Percentiles rank a stretch among this genome's conserved stretches.
Evolutionary conservation across 2,888 invertebrate species (phyloP).

Genomic region (Leptinotarsa peninsularis): DNA sequence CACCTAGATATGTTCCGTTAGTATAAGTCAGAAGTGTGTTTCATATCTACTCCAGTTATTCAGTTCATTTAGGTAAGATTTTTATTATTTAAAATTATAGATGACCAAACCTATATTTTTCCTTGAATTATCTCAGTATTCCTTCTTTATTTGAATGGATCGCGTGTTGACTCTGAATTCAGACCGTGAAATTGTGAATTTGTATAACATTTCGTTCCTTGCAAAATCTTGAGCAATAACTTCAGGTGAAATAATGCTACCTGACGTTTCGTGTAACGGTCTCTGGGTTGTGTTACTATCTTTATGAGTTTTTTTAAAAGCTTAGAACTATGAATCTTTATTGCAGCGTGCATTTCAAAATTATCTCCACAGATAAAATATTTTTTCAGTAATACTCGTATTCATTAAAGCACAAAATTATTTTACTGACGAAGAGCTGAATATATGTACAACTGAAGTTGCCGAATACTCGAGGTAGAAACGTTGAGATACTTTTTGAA

Average conservation of each 20-base stretch:
- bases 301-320: background rate
- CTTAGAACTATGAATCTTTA: no score
- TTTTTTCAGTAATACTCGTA: no score
- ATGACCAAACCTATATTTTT: slow-evolving; percentile 8
- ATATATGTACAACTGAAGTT: no score
- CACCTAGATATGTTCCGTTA: background rate
- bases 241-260: background rate
- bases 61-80: background rate
- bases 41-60: background rate
- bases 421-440: no score
- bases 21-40: background rate
- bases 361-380: no score
- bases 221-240: slow-evolving; percentile 1
- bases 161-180: slow-evolving; percentile 11
- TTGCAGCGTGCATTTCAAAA: no score
- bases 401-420: no score
- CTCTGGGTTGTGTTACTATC: background rate
- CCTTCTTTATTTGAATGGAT: slow-evolving; percentile 12
- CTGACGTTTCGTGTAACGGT: background rate
- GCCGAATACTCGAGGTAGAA: no score
- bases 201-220: slow-evolving; percentile 10
- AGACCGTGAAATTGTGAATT: slow-evolving; percentile 15
- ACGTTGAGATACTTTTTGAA: no score
- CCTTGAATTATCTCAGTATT: background rate
- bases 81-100: slow-evolving; percentile 1